Base-by-base conservation (phyloP, 1,140 invertebrate genomes). In the Orius insidiosus region DNA sequence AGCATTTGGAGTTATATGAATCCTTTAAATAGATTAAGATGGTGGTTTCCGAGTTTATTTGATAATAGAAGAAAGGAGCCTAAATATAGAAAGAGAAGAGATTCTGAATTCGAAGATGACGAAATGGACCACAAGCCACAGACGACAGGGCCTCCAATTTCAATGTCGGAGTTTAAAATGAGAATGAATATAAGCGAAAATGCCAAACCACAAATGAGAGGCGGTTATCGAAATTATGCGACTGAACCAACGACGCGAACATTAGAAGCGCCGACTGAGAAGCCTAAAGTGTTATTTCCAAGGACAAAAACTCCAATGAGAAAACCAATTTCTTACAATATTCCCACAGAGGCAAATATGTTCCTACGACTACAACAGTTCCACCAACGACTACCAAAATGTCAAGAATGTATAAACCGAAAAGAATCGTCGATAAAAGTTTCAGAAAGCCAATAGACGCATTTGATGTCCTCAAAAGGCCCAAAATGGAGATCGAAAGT, bases 361-460 rank as follows among this genome's bases (percentile, higher is more conserved):
- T 10, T 4, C 38, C 16, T 4, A 40, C 16, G 38, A 13, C 38
- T 15, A 10, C 16, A 4, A 15, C 11, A 4, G 15, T 15, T 3
- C 14, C 13, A 13, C 9, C 11, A n/a, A 36, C 35, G n/a, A n/a
- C 52, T n/a, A 32, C 36, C 3, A 53, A 46, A 14, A 53, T 48
- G 0, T 46, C 49, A 3, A 50, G 49, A 46, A 53, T 53, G 52
- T 53, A 53, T 31, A 50, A 50, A 15, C 52, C 52, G n/a, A 53
- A 47, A 38, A 50, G 47, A 24, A 43, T 50, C 1, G 43, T 47
- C 11, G 45, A 48, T 13, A 53, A 53, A 39, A 37, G 45, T 5
- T 18, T 34, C 19, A 42, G 34, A 45, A 45, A 40, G 40, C 42
- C 19, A 10, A 35, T 53, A 3, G 40, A 53, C 14, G 46, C 46